Base-by-base conservation (phyloP, 1,140 invertebrate genomes). In the Glossosoma conforme region DNA sequence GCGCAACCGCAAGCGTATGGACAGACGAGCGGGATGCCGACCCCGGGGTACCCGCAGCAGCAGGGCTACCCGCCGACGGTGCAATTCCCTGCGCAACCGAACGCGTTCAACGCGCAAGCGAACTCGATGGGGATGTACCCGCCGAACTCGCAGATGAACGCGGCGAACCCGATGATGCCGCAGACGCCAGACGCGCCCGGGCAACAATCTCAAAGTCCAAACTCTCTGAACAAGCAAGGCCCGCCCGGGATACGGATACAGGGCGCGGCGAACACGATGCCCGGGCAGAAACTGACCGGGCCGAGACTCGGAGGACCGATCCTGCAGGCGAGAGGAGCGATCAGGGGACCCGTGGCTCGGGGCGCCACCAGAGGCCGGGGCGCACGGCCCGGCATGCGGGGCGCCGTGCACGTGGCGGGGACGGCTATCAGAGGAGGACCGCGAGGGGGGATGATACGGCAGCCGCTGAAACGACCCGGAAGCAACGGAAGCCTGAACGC, bases 381-480 rank as follows among this genome's bases (percentile, higher is more conserved):
- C 62, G 63, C 2, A 59, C 58, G 68, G 20, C 67, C 70, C 0
- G 55, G 63, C 1, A 62, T 72, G 30, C 58, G 69, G 21, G 65
- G 67, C 5, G 68, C 68, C 10, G 61, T 68, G 10, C 68, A 70
- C 51, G 65, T 72, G 1, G 67, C 68, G 32, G 67, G 64, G 0
- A 69, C 69, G 54, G 44, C 28, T 21, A 61, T 68, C 11, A 59
- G 70, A 8, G 67, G 65, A 14, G 56, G 49, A 2, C 67, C 67
- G 50, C 45, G 42, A 2, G 58, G 56, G 15, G 58, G 60, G 2
- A 40, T 54, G 2, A 61, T 62, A 2, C 59, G 69, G n/a, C 68
- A 67, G 61, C 69, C 71, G 5, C 56, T 72, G 45, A 75, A 75
- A 46, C 57, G 72, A 17, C 65, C 65, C 0, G 68, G 58, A 2